A percentile compares a stretch with the other conserved stretches of the same genome.
Evolutionary conservation across 2,797 vertebrate genomes (phyloP).

Genomic region (Myioborus miniatus): DNA sequence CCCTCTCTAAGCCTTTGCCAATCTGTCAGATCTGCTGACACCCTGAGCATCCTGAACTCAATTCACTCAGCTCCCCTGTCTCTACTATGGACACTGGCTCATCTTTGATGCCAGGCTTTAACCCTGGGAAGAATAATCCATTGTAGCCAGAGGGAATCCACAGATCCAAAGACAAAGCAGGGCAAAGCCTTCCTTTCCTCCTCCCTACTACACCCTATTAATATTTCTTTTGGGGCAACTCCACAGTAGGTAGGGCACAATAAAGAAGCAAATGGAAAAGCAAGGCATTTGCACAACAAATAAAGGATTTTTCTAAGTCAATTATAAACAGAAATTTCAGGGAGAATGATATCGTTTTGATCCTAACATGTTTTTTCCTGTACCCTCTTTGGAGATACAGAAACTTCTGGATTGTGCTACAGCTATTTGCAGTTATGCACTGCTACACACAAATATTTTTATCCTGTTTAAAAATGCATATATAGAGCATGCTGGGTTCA

Average conservation of each 20-base stretch:
- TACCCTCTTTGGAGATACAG: background rate
- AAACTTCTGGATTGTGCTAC: background rate
- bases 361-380: background rate
- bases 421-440: background rate
- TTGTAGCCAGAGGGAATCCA: background rate
- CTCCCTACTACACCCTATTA: background rate
- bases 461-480: background rate
- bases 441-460: background rate
- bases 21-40: background rate
- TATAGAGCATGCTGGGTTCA: background rate
- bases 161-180: background rate
- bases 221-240: background rate
- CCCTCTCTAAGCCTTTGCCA: background rate
- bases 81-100: background rate
- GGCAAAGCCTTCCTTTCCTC: background rate
- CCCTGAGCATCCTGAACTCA: background rate
- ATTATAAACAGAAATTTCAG: background rate
- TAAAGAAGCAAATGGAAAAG: background rate
- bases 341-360: background rate
- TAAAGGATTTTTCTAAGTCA: background rate
- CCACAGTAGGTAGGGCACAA: background rate
- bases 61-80: background rate
- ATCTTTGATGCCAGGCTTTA: background rate
- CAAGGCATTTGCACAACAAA: fast-evolving
- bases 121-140: background rate